Base-by-base conservation (phyloP, 2,888 invertebrate species). In the Onchidella celtica region DNA sequence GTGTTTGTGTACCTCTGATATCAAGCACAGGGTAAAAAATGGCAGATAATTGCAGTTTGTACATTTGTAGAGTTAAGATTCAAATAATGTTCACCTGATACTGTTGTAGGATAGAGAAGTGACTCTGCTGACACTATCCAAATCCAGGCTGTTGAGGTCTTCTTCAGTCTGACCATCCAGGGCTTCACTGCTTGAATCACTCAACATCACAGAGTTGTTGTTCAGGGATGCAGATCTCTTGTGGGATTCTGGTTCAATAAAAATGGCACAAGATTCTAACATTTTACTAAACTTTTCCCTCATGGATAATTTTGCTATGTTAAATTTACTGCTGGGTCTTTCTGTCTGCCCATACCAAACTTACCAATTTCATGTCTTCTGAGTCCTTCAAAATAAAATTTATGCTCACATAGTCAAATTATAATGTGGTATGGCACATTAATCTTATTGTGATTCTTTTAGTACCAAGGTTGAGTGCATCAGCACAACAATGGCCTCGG, bases 61-160 rank as follows among this genome's bases (percentile, higher is more conserved):
- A n/a, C n/a, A n/a, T n/a, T n/a, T n/a, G n/a, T n/a, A n/a, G n/a
- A n/a, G n/a, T n/a, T n/a, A n/a, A n/a, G n/a, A n/a, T n/a, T n/a
- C n/a, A n/a, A n/a, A n/a, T n/a, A n/a, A n/a, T n/a, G n/a, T n/a
- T 69, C 3, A 79, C 79, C 63, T 79, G 65, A 79, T 61, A 55
- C 79, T 79, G 73, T 27, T 65, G 36, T 79, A 73, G n/a, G 79
- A 79, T 17, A 79, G 63, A n/a, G 79, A 79, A 21, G 79, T 79
- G 2, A 47, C 78, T 36, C 78, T 47, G 47, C 78, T 73, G 17
- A 63, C 24, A 29, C 40, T 72, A 34, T 79, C 79, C 47, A 79
- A 47, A 40, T 79, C 79, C n/a, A 63, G 61, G 24, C 79, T 79
- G 0, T 27, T 36, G 47, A 72, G n/a, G 57, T 79, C 79, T 34